Percentiles rank a stretch among this genome's conserved stretches.
Evolutionary conservation across 2,113 vertebrate genomes (phyloP).

Genomic region (Anoplopoma fimbria): DNA sequence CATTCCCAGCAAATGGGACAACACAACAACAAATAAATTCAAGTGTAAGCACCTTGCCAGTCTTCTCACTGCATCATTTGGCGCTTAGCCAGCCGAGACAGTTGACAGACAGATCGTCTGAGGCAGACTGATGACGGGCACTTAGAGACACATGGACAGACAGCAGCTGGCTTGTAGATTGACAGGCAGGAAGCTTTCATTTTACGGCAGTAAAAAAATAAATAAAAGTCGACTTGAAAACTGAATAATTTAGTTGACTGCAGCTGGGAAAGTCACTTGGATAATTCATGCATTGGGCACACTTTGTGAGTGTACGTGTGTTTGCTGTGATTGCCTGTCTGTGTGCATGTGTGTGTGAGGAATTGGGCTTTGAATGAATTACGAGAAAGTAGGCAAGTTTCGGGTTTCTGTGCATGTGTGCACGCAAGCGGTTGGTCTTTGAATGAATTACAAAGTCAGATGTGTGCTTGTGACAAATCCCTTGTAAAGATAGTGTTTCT

Average conservation of each 20-base stretch:
- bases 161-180: slow-evolving; percentile 68
- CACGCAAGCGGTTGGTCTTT: slow-evolving; percentile 20
- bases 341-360: slow-evolving; percentile 31
- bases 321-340: slow-evolving; percentile 45
- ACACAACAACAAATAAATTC: slow-evolving; percentile 36
- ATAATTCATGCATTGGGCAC: slow-evolving; percentile 77
- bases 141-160: slow-evolving; percentile 37
- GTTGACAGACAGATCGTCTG: slow-evolving; percentile 33
- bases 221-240: slow-evolving; percentile 56
- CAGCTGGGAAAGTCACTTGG: slow-evolving; percentile 71
- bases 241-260: slow-evolving; percentile 78
- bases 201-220: slow-evolving; percentile 41
- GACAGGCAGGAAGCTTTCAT: slow-evolving; percentile 56
- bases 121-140: slow-evolving; percentile 38
- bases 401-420: slow-evolving; percentile 7
- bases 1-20: slow-evolving; percentile 18
- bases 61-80: slow-evolving; percentile 28
- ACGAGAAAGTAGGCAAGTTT: slow-evolving; percentile 42
- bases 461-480: slow-evolving; percentile 72
- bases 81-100: slow-evolving; percentile 20
- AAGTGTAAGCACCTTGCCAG: slow-evolving; percentile 17
- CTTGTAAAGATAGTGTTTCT: slow-evolving; percentile 57
- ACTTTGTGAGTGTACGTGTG: slow-evolving; percentile 59
- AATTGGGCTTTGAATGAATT: slow-evolving; percentile 57
- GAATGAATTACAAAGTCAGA: slow-evolving; percentile 72